phyloP scores from a whole-genome alignment of 1,140 invertebrate species.

The Drosophila asahinai region DNA sequence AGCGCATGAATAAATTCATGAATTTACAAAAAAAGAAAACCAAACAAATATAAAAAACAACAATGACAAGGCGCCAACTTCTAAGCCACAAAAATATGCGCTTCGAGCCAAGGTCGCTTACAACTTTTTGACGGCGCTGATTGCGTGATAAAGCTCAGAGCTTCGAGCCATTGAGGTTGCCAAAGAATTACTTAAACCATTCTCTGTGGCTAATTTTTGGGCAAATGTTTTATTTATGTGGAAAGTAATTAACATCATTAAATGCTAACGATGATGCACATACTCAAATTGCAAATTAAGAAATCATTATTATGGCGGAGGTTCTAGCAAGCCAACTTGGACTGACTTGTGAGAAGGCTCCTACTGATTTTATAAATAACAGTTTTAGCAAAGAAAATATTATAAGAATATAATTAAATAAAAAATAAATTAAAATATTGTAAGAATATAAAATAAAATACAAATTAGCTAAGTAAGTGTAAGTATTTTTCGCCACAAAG shows the following conservation, averaged over 20 bases:
- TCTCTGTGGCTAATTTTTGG: conserved; percentile 3
- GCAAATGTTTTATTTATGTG: conserved; percentile 41
- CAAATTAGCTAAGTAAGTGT: too few species aligned
- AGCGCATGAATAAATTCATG: conserved; percentile 80
- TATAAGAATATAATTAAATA: too few species aligned
- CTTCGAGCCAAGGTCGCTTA: conserved; percentile 63
- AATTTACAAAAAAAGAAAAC: conserved; percentile 52
- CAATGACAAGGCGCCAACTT: conserved; percentile 64
- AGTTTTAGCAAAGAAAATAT: too few species aligned
- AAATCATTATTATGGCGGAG: not conserved
- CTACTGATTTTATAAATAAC: too few species aligned
- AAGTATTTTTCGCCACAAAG: too few species aligned
- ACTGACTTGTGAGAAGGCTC: not conserved
- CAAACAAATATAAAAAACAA: conserved; percentile 27
- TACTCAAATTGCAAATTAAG: not conserved
- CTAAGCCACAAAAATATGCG: conserved; percentile 58
- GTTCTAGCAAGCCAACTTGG: not conserved
- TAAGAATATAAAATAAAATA: too few species aligned
- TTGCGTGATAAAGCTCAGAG: conserved; percentile 38
- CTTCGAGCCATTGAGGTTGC: conserved; percentile 13
- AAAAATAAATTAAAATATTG: too few species aligned
- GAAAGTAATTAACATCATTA: conserved; percentile 30
- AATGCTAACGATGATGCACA: conserved; percentile 26
- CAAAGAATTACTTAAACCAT: conserved; percentile 21
- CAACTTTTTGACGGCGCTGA: conserved; percentile 43